Conservation (phyloP, 2,888 invertebrate species). For the Monoplex corrugatus region DNA sequence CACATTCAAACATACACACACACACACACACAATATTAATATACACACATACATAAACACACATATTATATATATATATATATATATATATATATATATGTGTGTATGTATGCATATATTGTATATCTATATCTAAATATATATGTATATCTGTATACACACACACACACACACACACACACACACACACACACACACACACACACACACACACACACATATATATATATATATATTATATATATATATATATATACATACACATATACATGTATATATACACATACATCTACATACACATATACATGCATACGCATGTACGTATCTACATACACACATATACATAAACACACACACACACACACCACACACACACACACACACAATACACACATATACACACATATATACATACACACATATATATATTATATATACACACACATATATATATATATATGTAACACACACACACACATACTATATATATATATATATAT, state of each 20-base stretch:
- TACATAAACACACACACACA: background rate
- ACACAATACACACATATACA: background rate
- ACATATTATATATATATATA: too few species aligned
- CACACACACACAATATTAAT: too few species aligned
- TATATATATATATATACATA: background rate
- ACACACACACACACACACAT: background rate
- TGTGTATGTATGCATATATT: too few species aligned
- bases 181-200: background rate
- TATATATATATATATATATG: too few species aligned
- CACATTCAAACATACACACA: too few species aligned
- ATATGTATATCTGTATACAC: too few species aligned
- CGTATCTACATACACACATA: background rate
- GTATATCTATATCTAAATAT: too few species aligned
- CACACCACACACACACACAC: background rate
- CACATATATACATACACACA: background rate
- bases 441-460: background rate
- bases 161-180: background rate
- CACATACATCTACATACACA: background rate
- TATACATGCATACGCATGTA: conserved; percentile 13
- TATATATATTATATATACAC: background rate
- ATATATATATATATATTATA: background rate
- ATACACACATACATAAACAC: too few species aligned
- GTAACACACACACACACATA: background rate
- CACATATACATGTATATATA: background rate
- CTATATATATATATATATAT: background rate